Percentiles rank a stretch among this genome's conserved stretches.
phyloP scores from a whole-genome alignment of 2,113 vertebrate genomes.

The Calcarius ornatus region DNA sequence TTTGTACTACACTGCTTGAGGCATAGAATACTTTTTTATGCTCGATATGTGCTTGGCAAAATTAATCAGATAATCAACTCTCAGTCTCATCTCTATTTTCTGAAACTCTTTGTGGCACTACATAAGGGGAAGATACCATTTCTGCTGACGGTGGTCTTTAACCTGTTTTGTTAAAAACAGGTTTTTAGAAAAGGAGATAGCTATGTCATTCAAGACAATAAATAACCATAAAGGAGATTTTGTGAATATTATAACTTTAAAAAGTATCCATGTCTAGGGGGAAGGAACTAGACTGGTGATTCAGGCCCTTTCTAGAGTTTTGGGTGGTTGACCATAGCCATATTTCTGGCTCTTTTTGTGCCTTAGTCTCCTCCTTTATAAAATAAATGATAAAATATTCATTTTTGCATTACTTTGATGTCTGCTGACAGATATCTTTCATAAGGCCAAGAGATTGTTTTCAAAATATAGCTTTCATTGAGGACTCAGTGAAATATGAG shows the following conservation, averaged over 20 bases:
- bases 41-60: slow-evolving; percentile 65
- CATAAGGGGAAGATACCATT: neutral
- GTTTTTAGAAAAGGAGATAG: neutral
- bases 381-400: neutral
- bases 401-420: neutral
- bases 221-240: neutral
- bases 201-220: neutral
- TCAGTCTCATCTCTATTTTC: slow-evolving; percentile 21
- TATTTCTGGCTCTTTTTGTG: neutral
- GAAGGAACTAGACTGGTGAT: neutral
- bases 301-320: neutral
- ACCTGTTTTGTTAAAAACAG: neutral
- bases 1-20: slow-evolving; percentile 76
- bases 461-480: neutral
- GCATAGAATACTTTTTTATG: slow-evolving; percentile 64
- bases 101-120: slow-evolving; percentile 8
- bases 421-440: neutral
- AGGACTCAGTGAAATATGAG: neutral
- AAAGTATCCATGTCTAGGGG: neutral
- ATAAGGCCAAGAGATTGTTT: neutral
- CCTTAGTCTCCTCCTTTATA: neutral
- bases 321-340: neutral
- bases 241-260: neutral
- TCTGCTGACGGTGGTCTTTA: neutral
- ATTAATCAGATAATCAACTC: slow-evolving; percentile 66